Conservation (phyloP, 1,140 invertebrate genomes). For the Daktulosphaira vitifoliae region DNA sequence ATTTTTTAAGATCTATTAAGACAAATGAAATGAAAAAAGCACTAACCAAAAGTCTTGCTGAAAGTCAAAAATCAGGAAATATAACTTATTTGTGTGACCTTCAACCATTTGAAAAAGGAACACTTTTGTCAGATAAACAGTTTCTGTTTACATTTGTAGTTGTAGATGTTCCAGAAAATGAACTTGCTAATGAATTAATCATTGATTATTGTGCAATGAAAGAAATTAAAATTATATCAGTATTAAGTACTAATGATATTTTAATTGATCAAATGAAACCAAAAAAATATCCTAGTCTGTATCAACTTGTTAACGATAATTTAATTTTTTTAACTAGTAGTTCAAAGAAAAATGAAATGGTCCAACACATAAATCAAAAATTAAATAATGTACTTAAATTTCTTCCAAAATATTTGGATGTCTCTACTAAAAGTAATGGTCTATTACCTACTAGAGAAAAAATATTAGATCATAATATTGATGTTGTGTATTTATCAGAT, state of each 20-base stretch:
- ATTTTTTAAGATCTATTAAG: neutral
- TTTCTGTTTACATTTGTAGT: neutral
- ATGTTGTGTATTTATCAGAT: slow-evolving; percentile 70
- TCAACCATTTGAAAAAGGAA: slow-evolving; percentile 46
- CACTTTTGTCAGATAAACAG: slow-evolving; percentile 38
- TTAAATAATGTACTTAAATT: neutral
- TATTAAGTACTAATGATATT: slow-evolving; percentile 48
- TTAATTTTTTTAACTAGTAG: slow-evolving; percentile 37
- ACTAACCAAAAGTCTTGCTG: slow-evolving; percentile 8
- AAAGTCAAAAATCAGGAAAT: slow-evolving; percentile 12
- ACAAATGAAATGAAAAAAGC: neutral
- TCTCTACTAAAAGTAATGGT: slow-evolving; percentile 1
- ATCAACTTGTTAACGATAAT: slow-evolving; percentile 43
- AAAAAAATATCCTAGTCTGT: slow-evolving; percentile 48
- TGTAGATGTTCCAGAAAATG: neutral
- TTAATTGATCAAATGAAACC: slow-evolving; percentile 46
- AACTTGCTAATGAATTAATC: slow-evolving; percentile 11
- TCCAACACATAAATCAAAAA: neutral
- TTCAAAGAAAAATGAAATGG: neutral
- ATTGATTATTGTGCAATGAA: slow-evolving; percentile 52
- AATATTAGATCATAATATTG: slow-evolving; percentile 36
- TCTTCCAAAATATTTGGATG: neutral
- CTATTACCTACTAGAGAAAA: slow-evolving; percentile 38
- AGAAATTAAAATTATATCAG: slow-evolving; percentile 49
- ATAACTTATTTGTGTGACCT: slow-evolving; percentile 14